A percentile compares a stretch with the other conserved stretches of the same genome.
These are phyloP conservation scores for Pogonomyrmex californicus DNA, from an alignment of 1,140 invertebrate genomes.

Conservation along the genomic window DNA sequence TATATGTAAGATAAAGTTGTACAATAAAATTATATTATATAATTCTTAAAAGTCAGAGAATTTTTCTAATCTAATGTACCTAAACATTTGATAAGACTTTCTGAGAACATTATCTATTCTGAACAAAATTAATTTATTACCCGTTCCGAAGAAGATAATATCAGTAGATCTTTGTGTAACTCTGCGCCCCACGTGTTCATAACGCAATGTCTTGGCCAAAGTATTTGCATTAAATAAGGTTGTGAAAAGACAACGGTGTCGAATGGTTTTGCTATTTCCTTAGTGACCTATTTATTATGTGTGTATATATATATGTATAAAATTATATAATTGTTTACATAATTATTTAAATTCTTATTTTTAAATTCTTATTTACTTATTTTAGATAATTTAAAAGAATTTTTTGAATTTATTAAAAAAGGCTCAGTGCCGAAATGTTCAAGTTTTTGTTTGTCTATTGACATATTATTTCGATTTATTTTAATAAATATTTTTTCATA, in stretches of 20 bases:
- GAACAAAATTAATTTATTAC: constrained; percentile 64
- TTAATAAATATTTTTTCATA: too few relatives aligned
- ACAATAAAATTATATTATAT: neutral
- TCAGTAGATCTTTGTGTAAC: constrained; percentile 91
- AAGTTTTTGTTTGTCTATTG: too few relatives aligned
- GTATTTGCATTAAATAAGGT: constrained; percentile 88
- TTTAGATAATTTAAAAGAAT: too few relatives aligned
- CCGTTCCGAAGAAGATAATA: constrained; percentile 81
- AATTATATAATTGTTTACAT: neutral
- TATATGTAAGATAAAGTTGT: neutral
- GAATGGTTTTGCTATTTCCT: constrained; percentile 88
- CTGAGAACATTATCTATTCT: neutral
- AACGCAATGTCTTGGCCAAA: constrained; percentile 94
- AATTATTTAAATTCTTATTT: neutral
- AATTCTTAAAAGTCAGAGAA: neutral
- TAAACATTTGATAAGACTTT: neutral
- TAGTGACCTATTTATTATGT: constrained; percentile 72
- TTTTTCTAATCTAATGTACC: neutral
- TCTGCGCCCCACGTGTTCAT: constrained; percentile 92
- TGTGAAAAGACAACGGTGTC: constrained; percentile 92
- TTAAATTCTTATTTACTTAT: too few relatives aligned
- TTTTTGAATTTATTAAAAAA: too few relatives aligned
- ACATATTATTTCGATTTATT: too few relatives aligned
- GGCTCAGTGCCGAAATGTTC: too few relatives aligned
- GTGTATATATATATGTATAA: too few relatives aligned